A percentile compares a stretch with the other conserved stretches of the same genome.
phyloP scores from a whole-genome alignment of 2,797 vertebrate genomes.

The Halcyon badia region DNA sequence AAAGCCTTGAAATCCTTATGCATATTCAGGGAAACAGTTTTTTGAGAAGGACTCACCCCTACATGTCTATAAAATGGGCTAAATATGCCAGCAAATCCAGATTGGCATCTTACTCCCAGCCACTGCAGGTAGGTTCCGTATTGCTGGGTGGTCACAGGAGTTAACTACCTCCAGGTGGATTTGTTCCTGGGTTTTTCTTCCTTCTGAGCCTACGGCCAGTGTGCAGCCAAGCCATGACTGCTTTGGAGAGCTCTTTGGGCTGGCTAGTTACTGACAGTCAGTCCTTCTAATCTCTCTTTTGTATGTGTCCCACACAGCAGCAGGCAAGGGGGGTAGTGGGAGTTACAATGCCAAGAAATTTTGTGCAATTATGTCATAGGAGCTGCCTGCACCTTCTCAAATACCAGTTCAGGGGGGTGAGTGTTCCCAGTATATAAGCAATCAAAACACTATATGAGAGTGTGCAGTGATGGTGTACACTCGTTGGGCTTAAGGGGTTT shows the following conservation, averaged over 20 bases:
- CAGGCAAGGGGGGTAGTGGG: not conserved
- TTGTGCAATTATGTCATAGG: not conserved
- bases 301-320: rapidly evolving
- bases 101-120: not conserved
- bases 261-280: not conserved
- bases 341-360: not conserved
- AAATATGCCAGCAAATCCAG: not conserved
- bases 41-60: not conserved
- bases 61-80: not conserved
- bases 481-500: not conserved
- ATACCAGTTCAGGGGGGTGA: not conserved
- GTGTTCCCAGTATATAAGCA: not conserved
- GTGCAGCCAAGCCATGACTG: not conserved
- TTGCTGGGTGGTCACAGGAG: rapidly evolving
- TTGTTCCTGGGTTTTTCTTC: not conserved
- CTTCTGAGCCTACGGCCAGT: not conserved
- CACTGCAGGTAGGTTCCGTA: not conserved
- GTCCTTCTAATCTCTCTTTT: not conserved
- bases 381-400: not conserved
- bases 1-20: not conserved
- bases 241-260: not conserved
- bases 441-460: not conserved
- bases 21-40: not conserved
- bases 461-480: not conserved
- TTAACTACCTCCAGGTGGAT: not conserved